A percentile compares a stretch with the other conserved stretches of the same genome.
These are phyloP conservation scores for Silvanus unidentatus DNA, from an alignment of 2,888 invertebrate species.

Conservation along the genomic window DNA sequence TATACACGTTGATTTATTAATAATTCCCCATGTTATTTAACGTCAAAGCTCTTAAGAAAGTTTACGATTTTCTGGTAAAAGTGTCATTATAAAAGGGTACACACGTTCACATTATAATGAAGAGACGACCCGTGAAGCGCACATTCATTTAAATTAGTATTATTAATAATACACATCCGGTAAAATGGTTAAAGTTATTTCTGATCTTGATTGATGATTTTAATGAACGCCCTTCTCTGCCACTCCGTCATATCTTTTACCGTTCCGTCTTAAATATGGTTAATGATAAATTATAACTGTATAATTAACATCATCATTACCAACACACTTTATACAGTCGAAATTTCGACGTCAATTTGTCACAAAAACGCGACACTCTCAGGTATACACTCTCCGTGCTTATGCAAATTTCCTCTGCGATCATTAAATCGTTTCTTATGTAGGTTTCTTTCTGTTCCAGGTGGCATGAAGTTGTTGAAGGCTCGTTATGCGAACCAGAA, in stretches of 20 bases:
- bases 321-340: background rate
- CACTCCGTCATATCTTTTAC: constrained; percentile 3
- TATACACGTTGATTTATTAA: no score
- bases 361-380: no score
- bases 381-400: no score
- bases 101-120: no score
- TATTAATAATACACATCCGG: constrained; percentile 9
- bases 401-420: no score
- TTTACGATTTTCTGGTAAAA: background rate
- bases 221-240: constrained; percentile 7
- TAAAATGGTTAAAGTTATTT: constrained; percentile 10
- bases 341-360: no score
- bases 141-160: constrained; percentile 10
- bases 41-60: no score
- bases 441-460: no score
- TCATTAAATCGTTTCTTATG: no score
- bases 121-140: no score
- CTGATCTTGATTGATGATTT: constrained; percentile 11
- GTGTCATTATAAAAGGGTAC: background rate
- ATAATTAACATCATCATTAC: constrained; percentile 3
- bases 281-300: constrained; percentile 9
- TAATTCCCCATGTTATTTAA: no score
- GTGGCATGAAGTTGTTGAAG: constrained; percentile 28
- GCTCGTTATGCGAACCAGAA: constrained; percentile 26
- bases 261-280: constrained; percentile 7